Conservation (phyloP, 2,113 vertebrate species). For the Gasterosteus nipponicus region DNA sequence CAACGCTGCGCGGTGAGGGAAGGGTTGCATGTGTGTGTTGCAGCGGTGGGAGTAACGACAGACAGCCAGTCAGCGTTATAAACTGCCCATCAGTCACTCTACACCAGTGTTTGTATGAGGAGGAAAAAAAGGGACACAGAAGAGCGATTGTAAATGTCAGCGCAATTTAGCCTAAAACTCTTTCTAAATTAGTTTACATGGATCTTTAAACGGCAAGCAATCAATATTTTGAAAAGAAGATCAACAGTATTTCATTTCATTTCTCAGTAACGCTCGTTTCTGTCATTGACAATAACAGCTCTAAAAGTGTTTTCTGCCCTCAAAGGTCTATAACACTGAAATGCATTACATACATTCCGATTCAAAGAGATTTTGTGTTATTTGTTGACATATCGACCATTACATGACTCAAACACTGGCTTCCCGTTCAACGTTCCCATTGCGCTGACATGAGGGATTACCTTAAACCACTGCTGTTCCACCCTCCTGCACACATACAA, state of each 20-base stretch:
- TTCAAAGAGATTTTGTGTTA: constrained; percentile 26
- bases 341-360: constrained; percentile 23
- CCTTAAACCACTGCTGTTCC: constrained; percentile 19
- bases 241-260: constrained; percentile 21
- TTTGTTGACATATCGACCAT: constrained; percentile 55
- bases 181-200: constrained; percentile 45
- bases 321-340: constrained; percentile 10
- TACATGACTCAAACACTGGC: constrained; percentile 40
- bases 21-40: constrained; percentile 16
- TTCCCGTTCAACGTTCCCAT: constrained; percentile 27
- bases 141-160: constrained; percentile 24
- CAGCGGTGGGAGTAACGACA: constrained; percentile 1
- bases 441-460: constrained; percentile 54
- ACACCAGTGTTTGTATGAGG: constrained; percentile 47
- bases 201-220: constrained; percentile 24
- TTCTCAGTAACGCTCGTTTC: constrained; percentile 37
- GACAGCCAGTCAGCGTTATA: constrained; percentile 62
- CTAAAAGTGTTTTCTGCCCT: constrained; percentile 4
- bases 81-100: constrained; percentile 58
- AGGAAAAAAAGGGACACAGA: constrained; percentile 2
- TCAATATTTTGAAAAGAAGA: constrained; percentile 17
- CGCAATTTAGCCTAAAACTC: constrained; percentile 13
- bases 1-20: constrained; percentile 44
- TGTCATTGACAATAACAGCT: constrained; percentile 3
- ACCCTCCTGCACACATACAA: constrained; percentile 33